phyloP scores from a whole-genome alignment of 2,797 vertebrate species.

The Clarias fuscus region DNA sequence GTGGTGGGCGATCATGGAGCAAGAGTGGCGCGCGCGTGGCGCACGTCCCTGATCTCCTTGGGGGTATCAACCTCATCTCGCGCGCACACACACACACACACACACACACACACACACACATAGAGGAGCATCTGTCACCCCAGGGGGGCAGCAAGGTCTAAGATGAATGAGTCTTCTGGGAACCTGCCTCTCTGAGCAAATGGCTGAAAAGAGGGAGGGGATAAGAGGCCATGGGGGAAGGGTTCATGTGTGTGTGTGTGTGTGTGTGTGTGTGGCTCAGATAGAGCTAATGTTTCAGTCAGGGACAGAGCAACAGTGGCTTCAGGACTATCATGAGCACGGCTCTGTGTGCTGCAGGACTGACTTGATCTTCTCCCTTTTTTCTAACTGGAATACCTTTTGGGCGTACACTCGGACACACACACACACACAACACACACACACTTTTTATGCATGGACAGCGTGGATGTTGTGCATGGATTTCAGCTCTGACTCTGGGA shows the following conservation, averaged over 20 bases:
- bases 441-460: neutral
- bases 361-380: slow-evolving; percentile 10
- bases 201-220: slow-evolving; percentile 90
- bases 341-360: neutral
- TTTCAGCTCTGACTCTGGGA: slow-evolving; percentile 8
- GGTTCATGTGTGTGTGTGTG: slow-evolving; percentile 60
- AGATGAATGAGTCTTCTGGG: slow-evolving; percentile 96
- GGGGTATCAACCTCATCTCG: slow-evolving; percentile 36
- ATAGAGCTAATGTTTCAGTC: slow-evolving; percentile 59
- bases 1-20: neutral
- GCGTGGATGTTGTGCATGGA: neutral
- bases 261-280: slow-evolving; percentile 51
- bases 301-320: slow-evolving; percentile 28
- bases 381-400: slow-evolving; percentile 27
- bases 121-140: slow-evolving; percentile 94
- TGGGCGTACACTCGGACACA: neutral
- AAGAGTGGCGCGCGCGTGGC: slow-evolving; percentile 8
- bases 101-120: slow-evolving; percentile 57
- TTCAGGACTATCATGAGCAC: slow-evolving; percentile 35
- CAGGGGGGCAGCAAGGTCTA: slow-evolving; percentile 80
- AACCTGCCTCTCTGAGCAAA: slow-evolving; percentile 85
- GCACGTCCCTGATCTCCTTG: slow-evolving; percentile 7
- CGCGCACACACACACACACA: slow-evolving; percentile 57
- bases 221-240: slow-evolving; percentile 54
- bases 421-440: slow-evolving; percentile 25